Evolutionary conservation across 2,888 invertebrate genomes (phyloP).

Genomic region (Eumacrocentrus americanus): DNA sequence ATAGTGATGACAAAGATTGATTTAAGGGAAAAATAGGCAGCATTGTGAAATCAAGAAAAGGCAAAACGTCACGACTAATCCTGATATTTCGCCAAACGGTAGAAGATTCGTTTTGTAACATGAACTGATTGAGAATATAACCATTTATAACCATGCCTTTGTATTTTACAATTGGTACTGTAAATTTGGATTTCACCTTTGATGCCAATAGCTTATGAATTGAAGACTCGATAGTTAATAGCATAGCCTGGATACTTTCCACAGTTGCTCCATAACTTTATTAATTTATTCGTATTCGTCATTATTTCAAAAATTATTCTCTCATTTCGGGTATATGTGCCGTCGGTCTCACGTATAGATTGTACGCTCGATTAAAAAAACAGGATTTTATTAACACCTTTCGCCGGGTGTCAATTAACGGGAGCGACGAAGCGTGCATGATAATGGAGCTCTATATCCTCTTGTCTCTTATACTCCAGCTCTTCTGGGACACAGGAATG

Average conservation of each 20-base stretch:
- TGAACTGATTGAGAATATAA: slow-evolving; percentile 50
- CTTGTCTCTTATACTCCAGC: not conserved
- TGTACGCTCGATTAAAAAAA: not conserved
- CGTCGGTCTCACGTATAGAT: no score
- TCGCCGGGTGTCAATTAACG: not conserved
- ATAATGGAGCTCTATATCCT: slow-evolving; percentile 5
- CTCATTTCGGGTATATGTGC: no score
- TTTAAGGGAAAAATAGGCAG: not conserved
- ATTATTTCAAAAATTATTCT: no score
- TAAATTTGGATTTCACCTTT: not conserved
- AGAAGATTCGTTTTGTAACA: slow-evolving; percentile 52
- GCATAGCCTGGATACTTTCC: no score
- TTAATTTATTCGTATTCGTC: no score
- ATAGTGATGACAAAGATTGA: not conserved
- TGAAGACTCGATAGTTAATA: no score
- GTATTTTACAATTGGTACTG: not conserved
- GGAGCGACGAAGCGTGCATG: slow-evolving; percentile 1
- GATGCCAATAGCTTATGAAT: not conserved
- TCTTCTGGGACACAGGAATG: not conserved
- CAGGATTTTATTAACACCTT: not conserved
- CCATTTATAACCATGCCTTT: slow-evolving; percentile 47
- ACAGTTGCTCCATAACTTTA: no score
- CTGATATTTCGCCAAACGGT: slow-evolving; percentile 23
- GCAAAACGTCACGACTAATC: slow-evolving; percentile 13
- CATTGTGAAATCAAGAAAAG: not conserved